Conservation (phyloP, 1,140 invertebrate genomes). For the Anoplolepis gracilipes region DNA sequence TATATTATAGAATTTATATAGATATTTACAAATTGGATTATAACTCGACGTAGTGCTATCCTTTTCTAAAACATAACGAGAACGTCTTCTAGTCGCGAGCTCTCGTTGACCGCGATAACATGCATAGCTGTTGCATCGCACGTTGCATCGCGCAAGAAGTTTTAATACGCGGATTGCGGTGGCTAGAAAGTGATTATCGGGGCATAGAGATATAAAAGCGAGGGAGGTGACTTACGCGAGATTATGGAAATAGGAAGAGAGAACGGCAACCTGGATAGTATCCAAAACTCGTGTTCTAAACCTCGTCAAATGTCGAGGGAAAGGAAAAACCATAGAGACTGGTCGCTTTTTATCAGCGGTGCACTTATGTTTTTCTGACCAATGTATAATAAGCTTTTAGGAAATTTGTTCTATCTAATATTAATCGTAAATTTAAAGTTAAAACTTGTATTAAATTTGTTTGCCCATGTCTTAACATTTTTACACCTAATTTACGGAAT, state of each 20-base stretch:
- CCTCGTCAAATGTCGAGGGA: slow-evolving; percentile 18
- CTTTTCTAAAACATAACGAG: neutral
- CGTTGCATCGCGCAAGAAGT: slow-evolving; percentile 5
- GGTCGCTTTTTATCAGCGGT: neutral
- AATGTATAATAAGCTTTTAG: neutral
- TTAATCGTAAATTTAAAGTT: too few species aligned
- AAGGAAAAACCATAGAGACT: slow-evolving; percentile 29
- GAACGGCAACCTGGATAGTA: slow-evolving; percentile 48
- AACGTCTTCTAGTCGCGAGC: neutral
- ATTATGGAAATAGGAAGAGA: slow-evolving; percentile 44
- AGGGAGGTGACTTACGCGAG: neutral
- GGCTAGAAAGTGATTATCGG: slow-evolving; percentile 50
- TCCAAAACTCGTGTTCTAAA: slow-evolving; percentile 44
- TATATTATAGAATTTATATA: neutral
- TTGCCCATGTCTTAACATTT: too few species aligned
- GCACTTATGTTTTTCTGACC: neutral
- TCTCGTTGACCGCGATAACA: neutral
- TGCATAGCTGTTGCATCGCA: neutral
- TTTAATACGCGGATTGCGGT: neutral
- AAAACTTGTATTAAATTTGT: too few species aligned
- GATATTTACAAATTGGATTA: neutral
- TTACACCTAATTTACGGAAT: too few species aligned
- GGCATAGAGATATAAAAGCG: neutral
- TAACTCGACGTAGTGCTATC: neutral
- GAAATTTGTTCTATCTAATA: too few species aligned